Evolutionary conservation across 2,888 invertebrate genomes (phyloP).

Genomic region (Meliscaeva auricollis): DNA sequence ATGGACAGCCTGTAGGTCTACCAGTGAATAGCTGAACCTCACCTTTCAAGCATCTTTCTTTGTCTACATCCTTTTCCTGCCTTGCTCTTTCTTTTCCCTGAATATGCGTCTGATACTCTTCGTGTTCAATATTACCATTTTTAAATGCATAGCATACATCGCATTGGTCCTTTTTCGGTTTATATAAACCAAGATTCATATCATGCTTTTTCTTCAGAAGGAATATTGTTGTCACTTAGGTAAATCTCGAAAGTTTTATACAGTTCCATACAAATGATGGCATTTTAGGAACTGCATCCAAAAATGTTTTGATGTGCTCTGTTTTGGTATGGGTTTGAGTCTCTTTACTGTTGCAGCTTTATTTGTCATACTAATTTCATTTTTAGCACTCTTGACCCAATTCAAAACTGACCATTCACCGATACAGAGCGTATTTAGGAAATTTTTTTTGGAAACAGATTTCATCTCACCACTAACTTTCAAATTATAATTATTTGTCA

Average conservation of each 20-base stretch:
- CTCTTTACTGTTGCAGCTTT: neutral
- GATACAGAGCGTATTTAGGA: constrained; percentile 25
- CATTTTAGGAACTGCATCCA: no score
- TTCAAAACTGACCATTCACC: constrained; percentile 30
- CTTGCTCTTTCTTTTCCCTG: neutral
- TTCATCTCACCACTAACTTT: no score
- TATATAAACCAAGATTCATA: constrained; percentile 23
- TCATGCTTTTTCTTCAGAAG: neutral
- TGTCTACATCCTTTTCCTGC: constrained; percentile 6
- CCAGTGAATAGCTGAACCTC: constrained; percentile 14
- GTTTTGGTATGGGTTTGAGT: neutral
- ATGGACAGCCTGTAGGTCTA: constrained; percentile 9
- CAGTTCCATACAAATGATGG: no score
- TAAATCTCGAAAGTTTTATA: no score
- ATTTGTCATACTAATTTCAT: constrained; percentile 3
- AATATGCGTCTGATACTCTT: neutral
- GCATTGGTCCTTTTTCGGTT: constrained; percentile 30
- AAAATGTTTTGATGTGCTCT: neutral
- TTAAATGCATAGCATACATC: constrained; percentile 26
- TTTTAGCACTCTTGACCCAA: constrained; percentile 12
- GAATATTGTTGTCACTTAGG: no score
- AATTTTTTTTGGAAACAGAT: no score
- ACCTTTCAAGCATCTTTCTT: constrained; percentile 8
- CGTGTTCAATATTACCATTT: neutral
- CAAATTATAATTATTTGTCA: constrained; percentile 6